These are phyloP conservation scores for Andricus grossulariae DNA, from an alignment of 1,140 invertebrate genomes.

Conservation along the genomic window DNA sequence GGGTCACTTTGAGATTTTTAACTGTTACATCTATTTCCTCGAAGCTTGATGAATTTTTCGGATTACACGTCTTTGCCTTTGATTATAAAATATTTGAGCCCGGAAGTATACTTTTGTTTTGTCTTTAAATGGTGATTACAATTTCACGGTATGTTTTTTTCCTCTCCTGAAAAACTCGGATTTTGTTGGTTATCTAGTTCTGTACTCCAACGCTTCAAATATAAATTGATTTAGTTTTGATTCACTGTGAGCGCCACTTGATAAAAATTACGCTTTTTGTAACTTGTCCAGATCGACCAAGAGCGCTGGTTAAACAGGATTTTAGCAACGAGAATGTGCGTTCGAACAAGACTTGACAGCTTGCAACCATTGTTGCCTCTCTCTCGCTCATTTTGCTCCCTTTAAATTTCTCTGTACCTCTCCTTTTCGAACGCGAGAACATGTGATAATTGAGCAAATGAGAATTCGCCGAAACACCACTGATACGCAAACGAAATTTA, in stretches of 20 bases:
- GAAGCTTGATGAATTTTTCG: too few species aligned
- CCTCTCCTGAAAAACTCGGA: too few species aligned
- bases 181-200: too few species aligned
- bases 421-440: slow-evolving; percentile 40
- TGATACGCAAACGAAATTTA: slow-evolving; percentile 34
- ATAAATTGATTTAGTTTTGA: background rate
- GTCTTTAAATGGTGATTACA: too few species aligned
- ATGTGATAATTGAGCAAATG: slow-evolving; percentile 53
- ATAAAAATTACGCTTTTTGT: slow-evolving; percentile 21
- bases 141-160: too few species aligned
- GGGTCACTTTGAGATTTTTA: too few species aligned
- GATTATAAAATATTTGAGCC: too few species aligned
- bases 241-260: background rate
- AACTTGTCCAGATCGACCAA: slow-evolving; percentile 3
- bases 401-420: background rate
- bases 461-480: slow-evolving; percentile 42
- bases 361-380: background rate
- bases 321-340: slow-evolving; percentile 8
- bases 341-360: slow-evolving; percentile 11
- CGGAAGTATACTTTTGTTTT: too few species aligned
- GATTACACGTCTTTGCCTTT: too few species aligned
- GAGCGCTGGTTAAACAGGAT: slow-evolving; percentile 15
- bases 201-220: background rate
- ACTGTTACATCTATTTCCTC: too few species aligned
- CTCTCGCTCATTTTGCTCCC: slow-evolving; percentile 16